Conservation (phyloP, 2,113 vertebrate species). For the Etheostoma spectabile region DNA sequence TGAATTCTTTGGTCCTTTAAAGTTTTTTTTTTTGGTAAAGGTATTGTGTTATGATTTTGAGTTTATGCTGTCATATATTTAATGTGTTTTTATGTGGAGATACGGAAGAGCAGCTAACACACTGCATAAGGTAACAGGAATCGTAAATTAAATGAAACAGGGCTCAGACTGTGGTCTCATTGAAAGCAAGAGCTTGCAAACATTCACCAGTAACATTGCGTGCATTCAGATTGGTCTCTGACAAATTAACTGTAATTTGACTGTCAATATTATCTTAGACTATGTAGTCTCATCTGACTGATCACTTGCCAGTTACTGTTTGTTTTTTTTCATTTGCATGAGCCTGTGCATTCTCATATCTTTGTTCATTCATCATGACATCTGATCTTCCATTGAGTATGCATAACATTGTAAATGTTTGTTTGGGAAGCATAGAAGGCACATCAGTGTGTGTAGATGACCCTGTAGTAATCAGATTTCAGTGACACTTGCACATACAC, state of each 20-base stretch:
- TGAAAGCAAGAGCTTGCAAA: conserved; percentile 11
- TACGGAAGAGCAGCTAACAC: not conserved
- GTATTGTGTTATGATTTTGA: not conserved
- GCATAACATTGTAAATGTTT: not conserved
- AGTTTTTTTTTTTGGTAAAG: conserved; percentile 8
- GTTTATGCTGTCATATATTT: conserved; percentile 7
- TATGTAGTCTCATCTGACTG: not conserved
- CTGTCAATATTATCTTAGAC: not conserved
- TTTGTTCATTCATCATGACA: not conserved
- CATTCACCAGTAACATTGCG: not conserved
- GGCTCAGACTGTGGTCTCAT: not conserved
- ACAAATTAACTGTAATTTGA: not conserved
- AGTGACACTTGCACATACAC: conserved; percentile 12
- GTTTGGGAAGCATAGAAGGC: not conserved
- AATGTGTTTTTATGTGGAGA: conserved; percentile 11
- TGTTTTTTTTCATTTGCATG: conserved; percentile 1
- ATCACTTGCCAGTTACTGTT: not conserved
- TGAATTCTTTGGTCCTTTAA: conserved; percentile 12
- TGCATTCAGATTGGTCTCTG: not conserved
- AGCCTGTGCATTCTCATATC: conserved; percentile 4
- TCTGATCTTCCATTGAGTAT: not conserved
- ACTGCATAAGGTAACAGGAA: not conserved
- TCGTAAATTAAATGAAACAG: not conserved
- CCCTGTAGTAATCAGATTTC: conserved; percentile 7
- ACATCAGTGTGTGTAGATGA: not conserved